phyloP scores from a whole-genome alignment of 1,140 invertebrate genomes.

The Zaprionus kolodkinae region DNA sequence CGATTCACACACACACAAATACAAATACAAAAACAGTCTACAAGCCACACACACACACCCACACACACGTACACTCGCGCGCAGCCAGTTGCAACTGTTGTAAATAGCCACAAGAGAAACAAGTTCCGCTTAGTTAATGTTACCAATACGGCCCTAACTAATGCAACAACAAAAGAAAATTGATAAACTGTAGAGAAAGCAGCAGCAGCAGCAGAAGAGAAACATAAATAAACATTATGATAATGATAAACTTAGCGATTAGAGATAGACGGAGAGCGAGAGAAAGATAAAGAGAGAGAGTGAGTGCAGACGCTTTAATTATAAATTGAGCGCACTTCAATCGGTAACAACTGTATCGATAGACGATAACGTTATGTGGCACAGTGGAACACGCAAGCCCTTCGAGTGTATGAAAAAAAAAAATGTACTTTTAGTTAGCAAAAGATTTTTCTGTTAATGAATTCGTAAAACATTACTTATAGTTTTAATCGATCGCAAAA shows the following conservation, averaged over 20 bases:
- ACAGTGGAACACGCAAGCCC: slow-evolving; percentile 43
- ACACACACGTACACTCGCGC: slow-evolving; percentile 28
- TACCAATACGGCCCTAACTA: slow-evolving; percentile 43
- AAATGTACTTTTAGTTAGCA: slow-evolving; percentile 71
- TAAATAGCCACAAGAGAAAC: slow-evolving; percentile 67
- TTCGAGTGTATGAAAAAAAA: slow-evolving; percentile 49
- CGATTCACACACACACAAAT: not conserved
- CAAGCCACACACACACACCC: slow-evolving; percentile 32
- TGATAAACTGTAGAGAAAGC: slow-evolving; percentile 19
- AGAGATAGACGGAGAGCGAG: slow-evolving; percentile 13
- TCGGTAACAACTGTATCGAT: slow-evolving; percentile 38
- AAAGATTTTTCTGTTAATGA: slow-evolving; percentile 54
- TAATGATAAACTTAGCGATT: slow-evolving; percentile 4
- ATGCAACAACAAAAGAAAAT: slow-evolving; percentile 52
- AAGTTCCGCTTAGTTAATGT: slow-evolving; percentile 73
- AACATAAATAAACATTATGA: not conserved
- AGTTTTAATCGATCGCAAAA: slow-evolving; percentile 28
- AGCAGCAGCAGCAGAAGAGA: slow-evolving; percentile 15
- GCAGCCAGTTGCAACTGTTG: slow-evolving; percentile 46
- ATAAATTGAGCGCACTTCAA: slow-evolving; percentile 57
- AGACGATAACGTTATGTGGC: slow-evolving; percentile 38
- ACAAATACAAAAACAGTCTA: slow-evolving; percentile 4
- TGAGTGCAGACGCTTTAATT: slow-evolving; percentile 64
- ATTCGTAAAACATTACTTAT: slow-evolving; percentile 29
- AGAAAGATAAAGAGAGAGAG: slow-evolving; percentile 9